Evolutionary conservation across 2,797 vertebrate species (phyloP).

Genomic region (Sciurus vulgaris): DNA sequence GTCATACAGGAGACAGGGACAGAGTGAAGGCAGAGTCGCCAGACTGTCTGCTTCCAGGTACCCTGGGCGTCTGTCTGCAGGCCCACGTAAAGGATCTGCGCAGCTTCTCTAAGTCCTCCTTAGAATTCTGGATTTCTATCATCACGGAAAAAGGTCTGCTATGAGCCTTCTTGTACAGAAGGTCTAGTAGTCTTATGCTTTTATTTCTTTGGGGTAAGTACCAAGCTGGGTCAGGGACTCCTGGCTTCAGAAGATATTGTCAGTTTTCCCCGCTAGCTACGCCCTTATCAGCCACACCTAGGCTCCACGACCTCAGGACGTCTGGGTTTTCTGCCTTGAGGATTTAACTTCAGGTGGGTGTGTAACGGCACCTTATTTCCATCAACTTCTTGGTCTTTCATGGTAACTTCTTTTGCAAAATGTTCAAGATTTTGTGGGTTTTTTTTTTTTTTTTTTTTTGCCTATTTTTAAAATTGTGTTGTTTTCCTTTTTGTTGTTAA

Average conservation of each 20-base stretch:
- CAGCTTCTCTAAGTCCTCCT: no score
- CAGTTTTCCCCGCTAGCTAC: not conserved
- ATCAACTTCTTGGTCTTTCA: not conserved
- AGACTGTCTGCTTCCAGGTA: no score
- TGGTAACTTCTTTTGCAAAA: not conserved
- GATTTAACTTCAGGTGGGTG: not conserved
- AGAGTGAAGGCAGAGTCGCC: no score
- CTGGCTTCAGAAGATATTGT: not conserved
- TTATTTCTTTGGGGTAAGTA: not conserved
- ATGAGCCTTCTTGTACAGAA: not conserved
- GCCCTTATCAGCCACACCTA: no score
- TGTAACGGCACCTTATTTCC: not conserved
- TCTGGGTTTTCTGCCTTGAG: not conserved
- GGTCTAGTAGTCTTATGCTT: not conserved
- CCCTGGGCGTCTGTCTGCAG: no score
- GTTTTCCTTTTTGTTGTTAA: not conserved
- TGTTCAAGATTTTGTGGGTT: not conserved
- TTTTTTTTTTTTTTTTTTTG: not conserved
- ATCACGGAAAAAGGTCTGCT: not conserved
- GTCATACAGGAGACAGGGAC: no score
- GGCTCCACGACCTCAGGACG: not conserved
- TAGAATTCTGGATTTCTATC: not conserved
- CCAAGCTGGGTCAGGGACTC: not conserved
- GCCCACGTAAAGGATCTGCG: fast-evolving
- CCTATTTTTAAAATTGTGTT: not conserved